Base-by-base conservation (phyloP, 2,888 invertebrate species). In the Antitype chi region DNA sequence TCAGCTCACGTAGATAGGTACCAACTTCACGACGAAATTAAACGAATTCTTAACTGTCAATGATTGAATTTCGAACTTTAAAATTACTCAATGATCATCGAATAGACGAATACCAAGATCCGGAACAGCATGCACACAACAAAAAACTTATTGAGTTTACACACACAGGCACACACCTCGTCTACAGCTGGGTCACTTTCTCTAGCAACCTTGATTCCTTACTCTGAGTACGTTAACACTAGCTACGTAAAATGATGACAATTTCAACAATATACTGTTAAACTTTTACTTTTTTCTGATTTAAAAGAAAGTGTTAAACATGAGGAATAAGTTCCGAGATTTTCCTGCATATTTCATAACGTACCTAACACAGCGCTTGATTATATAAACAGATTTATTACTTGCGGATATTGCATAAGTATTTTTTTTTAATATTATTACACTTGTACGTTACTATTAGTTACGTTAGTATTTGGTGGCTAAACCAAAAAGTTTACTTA, bases 151-250 rank as follows among this genome's bases (percentile, higher is more conserved):
- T 78, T 80, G 87, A 88, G 90, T 88, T 77, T 91, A 91, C 88
- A 85, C 89, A 86, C 87, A 78, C 89, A 86, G 87, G 38, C 77
- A 77, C 85, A 89, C 90, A 79, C 91, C 90, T 90, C 89, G 88
- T 87, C 84, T 88, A 91, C 91, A 90, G 88, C 93, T 94, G 91
- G 95, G 95, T 92, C 95, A 96, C 96, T 96, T 96, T 96, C 96
- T 95, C 96, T 88, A 84, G 91, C 95, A 95, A 94, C 96, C 96
- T 96, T 96, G 96, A 96, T 96, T 96, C 95, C 95, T 95, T 95
- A 91, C 91, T 87, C 90, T 86, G 90, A 88, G 92, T 92, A 93
- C 95, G 93, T 93, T 93, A 93, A 92, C 94, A 92, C 91, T 91
- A 90, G 89, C 90, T 89, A 90, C 87, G 90, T 90, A 90, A 92